Base-by-base conservation (phyloP, 2,113 vertebrate species). In the Zootoca vivipara region DNA sequence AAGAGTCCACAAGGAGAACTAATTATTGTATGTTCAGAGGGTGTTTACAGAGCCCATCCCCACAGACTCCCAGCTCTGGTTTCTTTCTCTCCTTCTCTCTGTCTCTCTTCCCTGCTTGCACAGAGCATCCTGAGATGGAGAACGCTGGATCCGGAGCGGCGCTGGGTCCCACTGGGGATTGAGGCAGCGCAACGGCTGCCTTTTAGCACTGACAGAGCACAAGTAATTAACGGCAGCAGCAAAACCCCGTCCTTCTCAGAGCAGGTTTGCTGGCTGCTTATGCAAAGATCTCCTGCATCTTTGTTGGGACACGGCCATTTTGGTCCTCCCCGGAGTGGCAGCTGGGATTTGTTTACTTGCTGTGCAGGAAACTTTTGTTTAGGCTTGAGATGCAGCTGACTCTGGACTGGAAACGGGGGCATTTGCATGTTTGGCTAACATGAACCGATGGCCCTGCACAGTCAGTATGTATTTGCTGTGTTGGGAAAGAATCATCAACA, bases 11-110 rank as follows among this genome's bases (percentile, higher is more conserved):
- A 62, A 81, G 67, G 86, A 81, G 67, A 62, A 72, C 86, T 81
- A 81, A 87, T 87, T 87, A 81, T 80, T 56, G 69, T 72, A 56
- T 73, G 77, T 73, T 73, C 46, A 15, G 86, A n/a, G 78, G 86
- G 35, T 81, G 86, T 58, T 82, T 82, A 62, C 46, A 5, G 56
- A 82, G 86, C 78, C 52, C 67, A 62, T 73, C 78, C 16, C 67
- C 18, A 3, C 5, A 46, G 86, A 72, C 3, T 73, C 5, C 2
- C 5, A 52, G 33, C 13, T 40, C 15, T 8, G 58, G 26, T 30
- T 12, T 15, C 26, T 20, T 9, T 58, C 10, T 3, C 85, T 30
- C n/a, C 52, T 18, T 1, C 5, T 20, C 22, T 7, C 12, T 22
- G 18, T 64, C 22, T 18, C 58, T 65, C 26, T 13, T 35, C 12